Conservation (phyloP, 2,113 vertebrate genomes). For the human region GRCh38 chr12:16881501-16882000, state of each 20-base stretch:
- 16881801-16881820: slow-evolving; percentile 68
- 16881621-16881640: slow-evolving; percentile 77
- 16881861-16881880: slow-evolving; percentile 55
- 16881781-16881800: slow-evolving; percentile 61
- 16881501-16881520: slow-evolving; percentile 46
- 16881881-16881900: slow-evolving; percentile 65
- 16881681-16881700: slow-evolving; percentile 80
- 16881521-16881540: slow-evolving; percentile 36
- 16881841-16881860: slow-evolving; percentile 70
- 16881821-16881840: slow-evolving; percentile 73
- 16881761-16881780: slow-evolving; percentile 76
- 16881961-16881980: slow-evolving; percentile 76
- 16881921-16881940: slow-evolving; percentile 82
- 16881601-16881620: slow-evolving; percentile 77
- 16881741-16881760: slow-evolving; percentile 78
- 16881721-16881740: slow-evolving; percentile 84
- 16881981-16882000: slow-evolving; percentile 58
- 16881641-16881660: slow-evolving; percentile 81
- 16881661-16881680: slow-evolving; percentile 85
- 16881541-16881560: slow-evolving; percentile 48
- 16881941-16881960: slow-evolving; percentile 76
- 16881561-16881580: slow-evolving; percentile 38
- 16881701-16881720: slow-evolving; percentile 86
- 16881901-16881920: slow-evolving; percentile 85
- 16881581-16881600: slow-evolving; percentile 71